Percentiles rank a stretch among this genome's conserved stretches.
These are phyloP conservation scores for Laupala kohalensis DNA, from an alignment of 1,140 invertebrate genomes.

Conservation along the genomic window DNA sequence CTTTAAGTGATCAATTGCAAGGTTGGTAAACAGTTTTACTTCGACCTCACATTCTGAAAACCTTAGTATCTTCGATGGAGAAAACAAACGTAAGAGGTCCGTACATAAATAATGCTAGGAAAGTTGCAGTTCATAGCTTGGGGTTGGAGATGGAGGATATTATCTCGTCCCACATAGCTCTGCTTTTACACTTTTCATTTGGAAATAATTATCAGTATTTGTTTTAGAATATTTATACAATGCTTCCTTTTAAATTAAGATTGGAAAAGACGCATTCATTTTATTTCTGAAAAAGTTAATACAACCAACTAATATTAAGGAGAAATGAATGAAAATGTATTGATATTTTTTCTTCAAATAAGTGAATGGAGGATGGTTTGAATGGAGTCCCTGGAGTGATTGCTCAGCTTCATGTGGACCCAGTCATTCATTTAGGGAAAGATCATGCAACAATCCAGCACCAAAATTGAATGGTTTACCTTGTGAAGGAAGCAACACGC, in stretches of 20 bases:
- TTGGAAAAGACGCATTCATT: not conserved
- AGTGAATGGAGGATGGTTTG: not conserved
- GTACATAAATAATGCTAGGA: too few species aligned
- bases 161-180: too few species aligned
- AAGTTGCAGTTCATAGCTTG: too few species aligned
- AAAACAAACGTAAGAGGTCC: too few species aligned
- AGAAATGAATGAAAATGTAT: not conserved
- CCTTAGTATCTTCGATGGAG: too few species aligned
- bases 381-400: not conserved
- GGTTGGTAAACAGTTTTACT: too few species aligned
- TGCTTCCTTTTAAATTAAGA: not conserved
- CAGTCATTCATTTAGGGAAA: not conserved
- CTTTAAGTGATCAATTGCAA: too few species aligned
- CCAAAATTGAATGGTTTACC: not conserved
- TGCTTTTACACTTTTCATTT: too few species aligned
- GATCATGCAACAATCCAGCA: not conserved
- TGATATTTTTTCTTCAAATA: not conserved
- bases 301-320: not conserved
- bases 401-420: not conserved
- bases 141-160: too few species aligned
- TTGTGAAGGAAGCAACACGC: not conserved
- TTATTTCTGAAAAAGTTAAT: not conserved
- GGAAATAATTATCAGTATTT: too few species aligned
- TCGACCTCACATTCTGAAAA: too few species aligned
- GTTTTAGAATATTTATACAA: not conserved